Percentiles rank a stretch among this genome's conserved stretches.
Conservation (phyloP, 2,797 vertebrate genomes). For the Todus mexicanus region DNA sequence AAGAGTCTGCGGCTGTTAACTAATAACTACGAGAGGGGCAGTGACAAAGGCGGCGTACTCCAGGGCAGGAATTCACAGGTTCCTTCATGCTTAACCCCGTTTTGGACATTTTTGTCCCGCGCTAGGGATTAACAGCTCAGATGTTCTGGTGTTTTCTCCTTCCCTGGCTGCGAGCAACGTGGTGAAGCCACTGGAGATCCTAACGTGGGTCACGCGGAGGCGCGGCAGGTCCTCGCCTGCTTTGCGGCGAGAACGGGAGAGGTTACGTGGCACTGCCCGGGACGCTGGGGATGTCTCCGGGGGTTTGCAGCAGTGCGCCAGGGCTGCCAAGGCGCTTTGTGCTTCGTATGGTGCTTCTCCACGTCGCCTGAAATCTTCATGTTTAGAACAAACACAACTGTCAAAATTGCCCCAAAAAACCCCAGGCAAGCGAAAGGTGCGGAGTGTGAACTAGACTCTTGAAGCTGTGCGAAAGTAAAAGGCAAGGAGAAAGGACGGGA, state of each 20-base stretch:
- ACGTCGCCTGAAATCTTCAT: neutral
- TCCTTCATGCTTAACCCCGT: neutral
- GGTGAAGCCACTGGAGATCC: neutral
- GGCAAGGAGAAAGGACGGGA: neutral
- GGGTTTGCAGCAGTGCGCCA: neutral
- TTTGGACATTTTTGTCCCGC: neutral
- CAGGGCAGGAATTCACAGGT: constrained; percentile 38
- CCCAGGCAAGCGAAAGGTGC: neutral
- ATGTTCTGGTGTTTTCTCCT: neutral
- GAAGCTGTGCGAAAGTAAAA: neutral
- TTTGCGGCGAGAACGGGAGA: neutral
- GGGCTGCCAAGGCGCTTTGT: neutral
- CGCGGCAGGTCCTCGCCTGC: neutral
- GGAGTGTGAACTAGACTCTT: neutral
- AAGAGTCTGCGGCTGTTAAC: constrained; percentile 56
- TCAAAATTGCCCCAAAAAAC: neutral
- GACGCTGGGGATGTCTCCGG: neutral
- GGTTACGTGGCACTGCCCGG: neutral
- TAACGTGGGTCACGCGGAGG: neutral
- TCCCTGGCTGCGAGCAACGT: neutral
- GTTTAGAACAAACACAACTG: neutral
- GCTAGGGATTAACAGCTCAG: neutral
- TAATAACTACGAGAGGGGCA: constrained; percentile 40
- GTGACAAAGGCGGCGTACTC: constrained; percentile 5
- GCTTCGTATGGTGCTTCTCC: neutral